Percentiles rank a stretch among this genome's conserved stretches.
phyloP scores from a whole-genome alignment of 1,140 invertebrate genomes.

The Pemphigus obesinymphae region DNA sequence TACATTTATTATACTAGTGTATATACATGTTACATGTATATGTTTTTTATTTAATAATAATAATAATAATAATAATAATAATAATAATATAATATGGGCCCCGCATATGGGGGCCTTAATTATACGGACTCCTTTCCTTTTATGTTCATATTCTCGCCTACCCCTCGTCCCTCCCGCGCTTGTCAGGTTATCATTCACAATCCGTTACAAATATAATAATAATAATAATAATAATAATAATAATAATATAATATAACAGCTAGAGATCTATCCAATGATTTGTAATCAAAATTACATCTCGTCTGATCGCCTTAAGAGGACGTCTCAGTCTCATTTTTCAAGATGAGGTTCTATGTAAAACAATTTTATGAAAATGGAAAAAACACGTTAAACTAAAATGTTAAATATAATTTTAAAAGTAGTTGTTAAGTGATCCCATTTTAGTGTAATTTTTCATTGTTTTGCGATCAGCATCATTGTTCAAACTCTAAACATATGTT shows the following conservation, averaged over 20 bases:
- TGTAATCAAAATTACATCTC: no score
- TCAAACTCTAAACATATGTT: no score
- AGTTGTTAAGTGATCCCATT: no score
- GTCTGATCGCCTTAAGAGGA: no score
- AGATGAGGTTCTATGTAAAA: no score
- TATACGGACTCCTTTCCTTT: conserved; percentile 21
- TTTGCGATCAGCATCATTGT: no score
- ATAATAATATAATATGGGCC: conserved; percentile 37
- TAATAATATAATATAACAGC: no score
- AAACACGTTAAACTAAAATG: no score
- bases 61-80: conserved; percentile 16
- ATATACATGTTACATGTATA: neutral
- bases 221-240: neutral
- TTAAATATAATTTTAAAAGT: no score
- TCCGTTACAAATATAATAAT: neutral
- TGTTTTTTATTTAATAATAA: conserved; percentile 22
- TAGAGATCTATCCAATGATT: neutral
- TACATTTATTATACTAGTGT: conserved; percentile 27
- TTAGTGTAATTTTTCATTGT: no score
- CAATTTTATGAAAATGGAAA: no score
- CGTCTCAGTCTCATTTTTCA: no score
- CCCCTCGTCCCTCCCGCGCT: neutral
- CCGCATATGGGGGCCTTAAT: conserved; percentile 40
- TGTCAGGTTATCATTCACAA: neutral
- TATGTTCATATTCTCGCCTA: conserved; percentile 2